These are phyloP conservation scores for Aleiodes testaceus DNA, from an alignment of 2,888 invertebrate species.

Conservation along the genomic window DNA sequence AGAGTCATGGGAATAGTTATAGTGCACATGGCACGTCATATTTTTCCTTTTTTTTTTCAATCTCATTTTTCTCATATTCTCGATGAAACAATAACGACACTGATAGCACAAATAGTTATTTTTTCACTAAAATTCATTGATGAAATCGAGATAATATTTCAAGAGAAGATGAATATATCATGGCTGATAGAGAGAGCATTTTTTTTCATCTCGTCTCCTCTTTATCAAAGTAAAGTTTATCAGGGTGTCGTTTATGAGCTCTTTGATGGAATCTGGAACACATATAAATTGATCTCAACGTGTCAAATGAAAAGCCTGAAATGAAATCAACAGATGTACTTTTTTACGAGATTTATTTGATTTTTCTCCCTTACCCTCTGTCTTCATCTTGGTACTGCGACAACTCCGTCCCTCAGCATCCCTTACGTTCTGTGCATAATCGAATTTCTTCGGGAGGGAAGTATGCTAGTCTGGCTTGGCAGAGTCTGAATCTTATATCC, in stretches of 20 bases:
- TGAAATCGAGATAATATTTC: too few relatives aligned
- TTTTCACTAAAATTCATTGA: too few relatives aligned
- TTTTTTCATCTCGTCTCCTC: too few relatives aligned
- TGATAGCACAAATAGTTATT: too few relatives aligned
- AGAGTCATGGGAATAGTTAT: slow-evolving; percentile 11
- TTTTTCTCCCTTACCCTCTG: neutral
- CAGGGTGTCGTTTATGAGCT: neutral
- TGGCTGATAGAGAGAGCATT: too few relatives aligned
- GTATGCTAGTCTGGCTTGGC: slow-evolving; percentile 8
- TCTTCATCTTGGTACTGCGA: neutral
- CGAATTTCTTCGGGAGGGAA: slow-evolving; percentile 6
- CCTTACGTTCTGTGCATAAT: slow-evolving; percentile 28
- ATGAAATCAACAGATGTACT: slow-evolving; percentile 18
- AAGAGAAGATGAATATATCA: too few relatives aligned
- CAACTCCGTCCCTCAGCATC: slow-evolving; percentile 6
- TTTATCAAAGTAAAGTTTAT: neutral
- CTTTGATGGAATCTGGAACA: slow-evolving; percentile 6
- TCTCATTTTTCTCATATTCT: neutral
- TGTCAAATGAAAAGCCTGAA: slow-evolving; percentile 11
- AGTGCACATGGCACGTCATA: slow-evolving; percentile 6
- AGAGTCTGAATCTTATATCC: slow-evolving; percentile 33
- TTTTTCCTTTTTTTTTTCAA: neutral
- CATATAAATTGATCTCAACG: slow-evolving; percentile 17
- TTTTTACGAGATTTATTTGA: too few relatives aligned
- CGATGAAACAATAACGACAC: neutral